phyloP scores from a whole-genome alignment of 2,888 invertebrate species.

The Lydus trimaculatus region DNA sequence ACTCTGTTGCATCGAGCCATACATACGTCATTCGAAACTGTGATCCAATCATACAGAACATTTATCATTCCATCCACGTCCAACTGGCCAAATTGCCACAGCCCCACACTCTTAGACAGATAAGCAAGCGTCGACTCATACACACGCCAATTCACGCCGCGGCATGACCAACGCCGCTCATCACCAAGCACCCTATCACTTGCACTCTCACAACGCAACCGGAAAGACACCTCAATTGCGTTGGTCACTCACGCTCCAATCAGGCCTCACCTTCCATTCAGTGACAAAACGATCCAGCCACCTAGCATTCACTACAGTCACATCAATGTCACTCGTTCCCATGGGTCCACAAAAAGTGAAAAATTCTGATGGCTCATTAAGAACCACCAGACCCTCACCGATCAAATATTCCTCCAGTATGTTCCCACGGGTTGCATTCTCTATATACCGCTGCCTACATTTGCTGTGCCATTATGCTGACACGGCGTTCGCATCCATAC shows the following conservation, averaged over 20 bases:
- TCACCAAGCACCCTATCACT: neutral
- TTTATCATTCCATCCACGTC: neutral
- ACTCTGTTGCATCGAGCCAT: neutral
- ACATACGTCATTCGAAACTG: neutral
- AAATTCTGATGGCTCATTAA: slow-evolving; percentile 28
- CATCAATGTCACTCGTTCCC: slow-evolving; percentile 35
- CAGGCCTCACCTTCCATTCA: slow-evolving; percentile 7
- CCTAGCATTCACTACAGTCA: slow-evolving; percentile 24
- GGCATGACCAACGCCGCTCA: neutral
- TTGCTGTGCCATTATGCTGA: slow-evolving; percentile 37
- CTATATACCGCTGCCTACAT: neutral
- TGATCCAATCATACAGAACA: neutral
- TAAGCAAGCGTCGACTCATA: no score
- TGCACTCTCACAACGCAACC: neutral
- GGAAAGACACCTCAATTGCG: neutral
- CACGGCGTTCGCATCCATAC: slow-evolving; percentile 38
- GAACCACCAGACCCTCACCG: slow-evolving; percentile 19
- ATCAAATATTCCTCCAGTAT: slow-evolving; percentile 17
- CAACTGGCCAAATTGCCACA: neutral
- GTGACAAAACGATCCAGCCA: neutral
- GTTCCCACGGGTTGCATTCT: neutral
- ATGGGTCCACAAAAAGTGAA: slow-evolving; percentile 31
- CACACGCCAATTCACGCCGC: neutral
- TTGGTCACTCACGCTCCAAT: slow-evolving; percentile 17
- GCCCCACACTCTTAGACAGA: neutral